Evolutionary conservation across 2,888 invertebrate genomes (phyloP).

Genomic region (Trichogramma dendrolimi): DNA sequence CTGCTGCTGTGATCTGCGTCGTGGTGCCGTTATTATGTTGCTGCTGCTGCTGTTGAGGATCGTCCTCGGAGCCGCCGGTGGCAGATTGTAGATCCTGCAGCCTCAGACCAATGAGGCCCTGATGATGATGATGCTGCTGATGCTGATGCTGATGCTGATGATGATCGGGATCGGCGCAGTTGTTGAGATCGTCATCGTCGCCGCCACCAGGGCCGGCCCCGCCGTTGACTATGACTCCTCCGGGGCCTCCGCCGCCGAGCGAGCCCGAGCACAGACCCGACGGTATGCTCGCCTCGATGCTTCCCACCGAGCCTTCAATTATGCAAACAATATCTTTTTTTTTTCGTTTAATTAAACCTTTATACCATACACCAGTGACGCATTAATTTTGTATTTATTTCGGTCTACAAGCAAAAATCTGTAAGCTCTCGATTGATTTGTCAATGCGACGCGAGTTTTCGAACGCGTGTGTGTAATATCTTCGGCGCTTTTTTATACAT

Average conservation of each 20-base stretch:
- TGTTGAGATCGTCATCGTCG: conserved; percentile 3
- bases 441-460: too few relatives aligned
- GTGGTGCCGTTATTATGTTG: neutral
- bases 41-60: conserved; percentile 1
- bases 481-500: too few relatives aligned
- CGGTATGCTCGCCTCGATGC: conserved; percentile 50
- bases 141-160: conserved; percentile 15
- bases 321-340: neutral
- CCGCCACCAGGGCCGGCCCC: neutral
- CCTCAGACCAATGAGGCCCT: conserved; percentile 33
- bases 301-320: conserved; percentile 46
- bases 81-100: conserved; percentile 48
- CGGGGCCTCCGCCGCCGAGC: conserved; percentile 38
- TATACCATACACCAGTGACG: too few relatives aligned
- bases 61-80: conserved; percentile 29
- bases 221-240: neutral
- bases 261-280: conserved; percentile 46
- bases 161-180: conserved; percentile 1
- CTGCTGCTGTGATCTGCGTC: neutral
- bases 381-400: too few relatives aligned
- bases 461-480: too few relatives aligned
- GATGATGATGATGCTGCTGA: conserved; percentile 30
- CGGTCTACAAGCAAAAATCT: too few relatives aligned
- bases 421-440: too few relatives aligned
- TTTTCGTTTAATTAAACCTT: neutral